Conservation (phyloP, 2,888 invertebrate species). For the Heterodera filipjevi region DNA sequence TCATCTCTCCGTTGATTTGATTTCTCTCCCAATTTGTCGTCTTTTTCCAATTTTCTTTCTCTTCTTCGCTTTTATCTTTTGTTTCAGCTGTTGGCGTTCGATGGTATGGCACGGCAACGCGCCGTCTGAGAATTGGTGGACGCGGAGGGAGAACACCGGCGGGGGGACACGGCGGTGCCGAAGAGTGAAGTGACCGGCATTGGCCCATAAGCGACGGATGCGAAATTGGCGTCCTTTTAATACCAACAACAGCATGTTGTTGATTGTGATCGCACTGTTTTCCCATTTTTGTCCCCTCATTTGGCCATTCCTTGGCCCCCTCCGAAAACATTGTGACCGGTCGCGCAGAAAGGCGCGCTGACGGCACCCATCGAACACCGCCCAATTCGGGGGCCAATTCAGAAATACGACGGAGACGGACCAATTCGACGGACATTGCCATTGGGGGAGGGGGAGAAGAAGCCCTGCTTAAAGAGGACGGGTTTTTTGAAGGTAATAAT, state of each 20-base stretch:
- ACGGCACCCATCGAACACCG: background rate
- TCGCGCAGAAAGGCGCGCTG: background rate
- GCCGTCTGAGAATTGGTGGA: background rate
- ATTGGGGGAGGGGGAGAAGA: background rate
- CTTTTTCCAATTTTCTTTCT: background rate
- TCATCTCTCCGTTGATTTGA: background rate
- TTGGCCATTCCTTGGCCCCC: background rate
- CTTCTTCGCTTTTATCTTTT: background rate
- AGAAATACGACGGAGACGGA: constrained; percentile 21
- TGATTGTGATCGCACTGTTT: background rate
- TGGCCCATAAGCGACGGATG: background rate
- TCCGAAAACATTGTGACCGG: background rate
- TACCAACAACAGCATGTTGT: background rate
- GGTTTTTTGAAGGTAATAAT: background rate
- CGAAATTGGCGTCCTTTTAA: background rate
- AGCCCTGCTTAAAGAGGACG: background rate
- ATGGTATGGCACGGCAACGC: background rate
- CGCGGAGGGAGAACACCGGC: background rate
- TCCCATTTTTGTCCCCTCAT: background rate
- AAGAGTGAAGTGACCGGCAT: too few relatives aligned
- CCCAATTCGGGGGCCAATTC: constrained; percentile 14
- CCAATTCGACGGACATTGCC: constrained; percentile 13
- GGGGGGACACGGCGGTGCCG: background rate
- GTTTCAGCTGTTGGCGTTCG: background rate
- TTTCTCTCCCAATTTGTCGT: background rate